Base-by-base conservation (phyloP, 2,113 vertebrate genomes). In the Pluvianellus socialis region DNA sequence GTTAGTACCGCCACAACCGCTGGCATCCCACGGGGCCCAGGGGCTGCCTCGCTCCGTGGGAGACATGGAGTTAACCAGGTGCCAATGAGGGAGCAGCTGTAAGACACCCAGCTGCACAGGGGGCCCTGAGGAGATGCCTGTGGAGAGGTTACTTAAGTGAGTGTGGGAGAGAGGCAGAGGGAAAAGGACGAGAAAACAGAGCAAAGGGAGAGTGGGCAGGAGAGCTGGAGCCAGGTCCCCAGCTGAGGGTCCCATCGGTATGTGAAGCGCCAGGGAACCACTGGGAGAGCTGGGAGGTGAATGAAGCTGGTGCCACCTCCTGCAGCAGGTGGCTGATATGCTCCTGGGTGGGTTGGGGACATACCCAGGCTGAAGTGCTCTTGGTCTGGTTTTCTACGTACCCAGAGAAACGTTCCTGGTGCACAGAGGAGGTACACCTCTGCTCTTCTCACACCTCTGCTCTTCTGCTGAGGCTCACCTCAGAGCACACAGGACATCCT, bases 1-100 rank as follows among this genome's bases (percentile, higher is more conserved):
- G 0, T 50, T n/a, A 3, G 61, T 9, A 5, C 6, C 0, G 1
- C 33, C 23, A 6, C 0, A 0, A 11, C 32, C 0, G 0, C 42
- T 71, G 67, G 21, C 56, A 24, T 4, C 52, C 62, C 4, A 0
- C 4, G 12, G 2, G 35, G 20, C 2, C 23, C 59, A 5, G 35
- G 33, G 86, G 56, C 56, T 47, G 15, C 49, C 26, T 55, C 74
- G 22, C 14, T 27, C 1, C 1, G 13, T 6, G 50, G 61, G 35
- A 76, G 42, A 7, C 11, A 2, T 1, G 28, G 35, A n/a, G 80
- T 19, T 38, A 28, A 32, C 4, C 8, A 2, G 66, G 35, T 27
- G 62, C 42, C 26, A 44, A 16, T n/a, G 5, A 0, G 38, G 59
- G 32, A 62, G 61, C 61, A 56, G 61, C 28, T 11, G 32, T 14